Conservation (phyloP, 2,113 vertebrate species). For the Caranx ignobilis region DNA sequence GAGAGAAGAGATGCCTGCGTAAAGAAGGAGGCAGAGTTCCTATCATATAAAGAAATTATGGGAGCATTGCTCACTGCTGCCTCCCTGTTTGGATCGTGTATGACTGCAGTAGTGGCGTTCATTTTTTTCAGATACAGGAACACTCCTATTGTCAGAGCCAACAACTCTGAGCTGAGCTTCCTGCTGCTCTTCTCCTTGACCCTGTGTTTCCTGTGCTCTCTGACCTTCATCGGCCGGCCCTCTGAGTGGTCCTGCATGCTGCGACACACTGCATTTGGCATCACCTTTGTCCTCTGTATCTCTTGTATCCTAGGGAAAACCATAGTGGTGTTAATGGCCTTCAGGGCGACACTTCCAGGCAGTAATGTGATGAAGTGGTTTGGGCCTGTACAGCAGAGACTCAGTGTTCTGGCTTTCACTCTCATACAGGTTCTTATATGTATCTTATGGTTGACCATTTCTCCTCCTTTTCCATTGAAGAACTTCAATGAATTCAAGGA, state of each 20-base stretch:
- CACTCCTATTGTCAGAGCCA: slow-evolving; percentile 60
- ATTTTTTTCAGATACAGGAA: slow-evolving; percentile 71
- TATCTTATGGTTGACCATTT: slow-evolving; percentile 66
- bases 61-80: slow-evolving; percentile 69
- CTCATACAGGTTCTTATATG: slow-evolving; percentile 74
- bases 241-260: slow-evolving; percentile 78
- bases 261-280: slow-evolving; percentile 72
- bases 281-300: too few relatives aligned
- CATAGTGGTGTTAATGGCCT: slow-evolving; percentile 51
- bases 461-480: slow-evolving; percentile 69
- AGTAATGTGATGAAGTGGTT: slow-evolving; percentile 68
- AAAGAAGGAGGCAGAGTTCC: slow-evolving; percentile 65
- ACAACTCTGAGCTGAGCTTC: too few relatives aligned
- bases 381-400: slow-evolving; percentile 64
- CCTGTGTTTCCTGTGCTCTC: slow-evolving; percentile 75
- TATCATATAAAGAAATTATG: slow-evolving; percentile 72
- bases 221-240: slow-evolving; percentile 73
- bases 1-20: slow-evolving; percentile 57
- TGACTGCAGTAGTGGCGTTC: slow-evolving; percentile 60
- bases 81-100: slow-evolving; percentile 64
- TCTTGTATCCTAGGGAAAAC: too few relatives aligned
- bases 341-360: slow-evolving; percentile 58
- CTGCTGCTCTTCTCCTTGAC: slow-evolving; percentile 68
- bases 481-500: slow-evolving; percentile 64
- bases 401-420: slow-evolving; percentile 68